Base-by-base conservation (phyloP, 2,888 invertebrate genomes). In the Andrena marginata region DNA sequence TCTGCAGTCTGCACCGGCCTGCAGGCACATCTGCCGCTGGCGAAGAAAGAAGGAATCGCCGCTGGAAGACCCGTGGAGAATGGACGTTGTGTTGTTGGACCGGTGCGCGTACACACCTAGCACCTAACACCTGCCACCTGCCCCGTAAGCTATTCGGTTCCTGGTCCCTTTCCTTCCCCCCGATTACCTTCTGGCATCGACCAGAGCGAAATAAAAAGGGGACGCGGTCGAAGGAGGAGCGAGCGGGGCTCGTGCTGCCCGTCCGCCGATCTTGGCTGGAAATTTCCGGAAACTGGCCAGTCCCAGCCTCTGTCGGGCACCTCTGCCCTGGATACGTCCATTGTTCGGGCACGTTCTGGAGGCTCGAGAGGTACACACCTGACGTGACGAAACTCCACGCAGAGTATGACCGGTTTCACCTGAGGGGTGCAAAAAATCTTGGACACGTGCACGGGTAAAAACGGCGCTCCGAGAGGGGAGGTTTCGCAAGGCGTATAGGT, bases 91-190 rank as follows among this genome's bases (percentile, higher is more conserved):
- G 80, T 75, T 76, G 69, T 60, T 76, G 68, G 75, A 71, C 65
- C 85, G 76, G 73, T 84, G 82, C 85, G 76, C 71, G 74, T 80
- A 56, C 31, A 71, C 54, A 72, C 72, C 85, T 68, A 86, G 68
- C 88, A 85, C 84, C 85, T 68, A 86, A 70, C 88, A 85, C 84
- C 85, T 87, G 85, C 87, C 88, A 85, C 84, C 85, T 87, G 85
- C 87, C 77, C 59, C 33, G 59, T 51, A 56, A 72, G 72, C 65
- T 82, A 79, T 82, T 76, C 71, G 64, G 20, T 75, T 65, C 60
- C 59, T 69, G 62, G 29, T 29, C 23, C 59, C n/a, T 76, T 56
- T 56, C 16, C 42, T 49, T 42, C 67, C 35, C 59, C 56, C 71
- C 63, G 76, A 80, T 70, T 73, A 71, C 82, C 83, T 73, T 73